These are phyloP conservation scores for Prionace glauca DNA, from an alignment of 2,797 vertebrate species.

Conservation along the genomic window DNA sequence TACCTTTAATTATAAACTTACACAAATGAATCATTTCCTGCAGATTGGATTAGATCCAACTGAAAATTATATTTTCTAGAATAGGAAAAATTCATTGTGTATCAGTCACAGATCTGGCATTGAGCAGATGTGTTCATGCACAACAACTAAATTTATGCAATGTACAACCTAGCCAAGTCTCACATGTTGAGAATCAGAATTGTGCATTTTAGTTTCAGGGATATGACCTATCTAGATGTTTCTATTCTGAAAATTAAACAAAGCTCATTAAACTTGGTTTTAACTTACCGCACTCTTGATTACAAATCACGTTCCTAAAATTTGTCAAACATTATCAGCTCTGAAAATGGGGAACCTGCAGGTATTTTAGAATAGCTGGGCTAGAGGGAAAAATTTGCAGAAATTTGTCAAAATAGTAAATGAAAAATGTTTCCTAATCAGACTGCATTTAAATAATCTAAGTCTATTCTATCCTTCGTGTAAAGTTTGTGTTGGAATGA, in stretches of 20 bases:
- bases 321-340: neutral
- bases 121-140: neutral
- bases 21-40: constrained; percentile 59
- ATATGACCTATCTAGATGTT: neutral
- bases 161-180: neutral
- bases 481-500: too few relatives aligned
- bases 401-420: neutral
- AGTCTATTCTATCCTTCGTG: neutral
- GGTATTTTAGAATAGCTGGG: neutral
- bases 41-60: constrained; percentile 40
- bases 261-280: neutral
- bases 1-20: constrained; percentile 56
- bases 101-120: neutral
- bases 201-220: neutral
- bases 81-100: neutral
- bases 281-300: neutral
- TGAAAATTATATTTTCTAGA: neutral
- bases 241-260: constrained; percentile 11
- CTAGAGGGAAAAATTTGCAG: neutral
- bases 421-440: neutral
- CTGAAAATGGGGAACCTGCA: neutral
- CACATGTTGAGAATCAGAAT: neutral
- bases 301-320: neutral
- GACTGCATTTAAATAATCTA: neutral
- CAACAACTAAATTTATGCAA: neutral